Percentiles rank a stretch among this genome's conserved stretches.
phyloP scores from a whole-genome alignment of 1,140 invertebrate genomes.

The Hyles vespertilio region DNA sequence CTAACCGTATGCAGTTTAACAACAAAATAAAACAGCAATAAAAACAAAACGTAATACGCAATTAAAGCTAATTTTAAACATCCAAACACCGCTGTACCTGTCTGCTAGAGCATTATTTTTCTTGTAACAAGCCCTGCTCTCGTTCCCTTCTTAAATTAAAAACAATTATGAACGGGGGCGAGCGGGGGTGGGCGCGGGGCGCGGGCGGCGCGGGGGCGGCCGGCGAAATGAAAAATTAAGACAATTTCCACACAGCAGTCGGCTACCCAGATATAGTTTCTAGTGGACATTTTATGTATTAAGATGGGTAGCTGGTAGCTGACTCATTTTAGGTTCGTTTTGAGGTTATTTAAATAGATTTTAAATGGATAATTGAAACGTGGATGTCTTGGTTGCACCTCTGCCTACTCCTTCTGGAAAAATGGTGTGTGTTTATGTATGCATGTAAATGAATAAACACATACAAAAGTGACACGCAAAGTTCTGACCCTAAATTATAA shows the following conservation, averaged over 20 bases:
- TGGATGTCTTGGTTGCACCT: no score
- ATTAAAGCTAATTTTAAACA: background rate
- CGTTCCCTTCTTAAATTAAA: conserved; percentile 67
- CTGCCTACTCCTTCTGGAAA: no score
- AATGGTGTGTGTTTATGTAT: no score
- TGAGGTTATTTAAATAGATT: no score
- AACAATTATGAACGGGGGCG: conserved; percentile 60
- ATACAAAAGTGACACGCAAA: no score
- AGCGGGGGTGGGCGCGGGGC: conserved; percentile 8
- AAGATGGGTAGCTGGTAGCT: no score
- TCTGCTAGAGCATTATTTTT: conserved; percentile 44
- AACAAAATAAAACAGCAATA: conserved; percentile 1
- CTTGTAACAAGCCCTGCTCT: conserved; percentile 48
- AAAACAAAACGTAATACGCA: background rate
- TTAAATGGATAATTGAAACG: no score
- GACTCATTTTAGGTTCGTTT: no score
- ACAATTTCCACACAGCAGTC: conserved; percentile 60
- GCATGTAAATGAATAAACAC: no score
- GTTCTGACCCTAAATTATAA: no score
- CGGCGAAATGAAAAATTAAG: conserved; percentile 70
- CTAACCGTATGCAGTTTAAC: background rate
- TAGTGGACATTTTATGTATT: no score
- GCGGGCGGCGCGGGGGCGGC: conserved; percentile 23
- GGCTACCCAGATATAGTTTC: conserved; percentile 8
- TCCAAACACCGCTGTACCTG: conserved; percentile 10